Base-by-base conservation (phyloP, 2,113 vertebrate species). In the Emydura subglobosa region DNA sequence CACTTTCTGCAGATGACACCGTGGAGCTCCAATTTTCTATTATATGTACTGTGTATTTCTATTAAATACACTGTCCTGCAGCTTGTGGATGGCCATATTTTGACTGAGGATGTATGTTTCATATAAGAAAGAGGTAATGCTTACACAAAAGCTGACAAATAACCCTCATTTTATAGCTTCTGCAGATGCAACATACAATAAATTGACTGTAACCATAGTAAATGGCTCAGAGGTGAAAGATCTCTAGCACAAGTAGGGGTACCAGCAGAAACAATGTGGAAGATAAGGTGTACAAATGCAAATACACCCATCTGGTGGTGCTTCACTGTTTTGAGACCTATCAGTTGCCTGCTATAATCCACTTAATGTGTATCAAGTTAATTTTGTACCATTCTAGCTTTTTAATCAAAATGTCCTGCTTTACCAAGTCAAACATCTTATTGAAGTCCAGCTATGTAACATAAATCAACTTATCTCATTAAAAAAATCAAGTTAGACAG, bases 191-290 rank as follows among this genome's bases (percentile, higher is more conserved):
- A 94, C 94, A 89, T 97, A 88, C 94, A 97, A 95, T 95, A 96
- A 95, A 97, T 97, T 97, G 95, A 91, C 92, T 97, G 97, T 97
- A 97, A 97, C 97, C 97, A 97, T 97, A 97, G 97, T 95, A 97
- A 97, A 97, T 97, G 97, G 95, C 96, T 95, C 80, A 0, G 72
- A 96, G 95, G 95, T 96, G 97, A 97, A 97, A 97, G 96, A 97
- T 94, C 88, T 97, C 96, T 95, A 97, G 95, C 94, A 89, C 0
- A 96, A 92, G 94, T 96, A 97, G 95, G 92, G 92, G 96, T 95
- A 97, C 96, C 96, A 95, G 95, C 97, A 97, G 96, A 84, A 96
- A 91, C 95, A 90, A 86, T 49, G 90, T 94, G 92, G 91, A 96
- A 96, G 97, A 97, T 94, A 96, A 96, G 95, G 92, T 97, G 86